Evolutionary conservation across 1,140 invertebrate species (phyloP), one percentile per base, ranked within the genome.

Genomic region (Paralvinella palmiformis): DNA sequence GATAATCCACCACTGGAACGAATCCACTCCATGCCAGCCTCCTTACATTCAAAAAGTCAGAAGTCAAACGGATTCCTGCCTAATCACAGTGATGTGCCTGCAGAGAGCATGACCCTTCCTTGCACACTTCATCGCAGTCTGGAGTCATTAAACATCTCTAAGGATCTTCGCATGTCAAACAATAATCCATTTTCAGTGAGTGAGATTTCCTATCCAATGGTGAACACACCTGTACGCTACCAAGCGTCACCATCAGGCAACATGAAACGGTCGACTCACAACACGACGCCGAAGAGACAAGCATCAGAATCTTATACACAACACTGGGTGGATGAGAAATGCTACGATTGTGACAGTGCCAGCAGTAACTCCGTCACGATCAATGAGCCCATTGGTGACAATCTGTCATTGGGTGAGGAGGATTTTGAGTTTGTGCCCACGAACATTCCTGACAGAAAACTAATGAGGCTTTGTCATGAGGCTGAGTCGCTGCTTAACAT

Each of bases 381-480:
- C 20, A 63, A 63, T 4, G 62, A 63, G 15, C 20, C 50, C 17
- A 48, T 63, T 32, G 62, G 62, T 1, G 62, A 63, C 35, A 32
- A 55, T 10, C 53, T 63, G 50, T 63, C 62, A 2, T 22, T 63
- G 20, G 62, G 62, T 20, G 62, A 63, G 5, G 62, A 63, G 15
- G 62, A 63, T 36, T 63, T 55, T 36, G 62, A 63, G 29, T 56
- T 57, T 48, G 50, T 33, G 31, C 62, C 62, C 1, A 10, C 41
- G 50, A 63, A 15, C n/a, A 33, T 63, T 24, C 71, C 72, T 35
- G 75, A 77, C 45, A 72, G 71, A 60, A 64, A 66, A 10, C 64
- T 79, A 7, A 62, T 79, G 35, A 72, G 73, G 1, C 68, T 77
- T 10, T 75, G 72, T 61, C 74, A 69, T 52, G 73, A 79, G 45